phyloP scores from a whole-genome alignment of 1,140 invertebrate species.

The Apis cerana region DNA sequence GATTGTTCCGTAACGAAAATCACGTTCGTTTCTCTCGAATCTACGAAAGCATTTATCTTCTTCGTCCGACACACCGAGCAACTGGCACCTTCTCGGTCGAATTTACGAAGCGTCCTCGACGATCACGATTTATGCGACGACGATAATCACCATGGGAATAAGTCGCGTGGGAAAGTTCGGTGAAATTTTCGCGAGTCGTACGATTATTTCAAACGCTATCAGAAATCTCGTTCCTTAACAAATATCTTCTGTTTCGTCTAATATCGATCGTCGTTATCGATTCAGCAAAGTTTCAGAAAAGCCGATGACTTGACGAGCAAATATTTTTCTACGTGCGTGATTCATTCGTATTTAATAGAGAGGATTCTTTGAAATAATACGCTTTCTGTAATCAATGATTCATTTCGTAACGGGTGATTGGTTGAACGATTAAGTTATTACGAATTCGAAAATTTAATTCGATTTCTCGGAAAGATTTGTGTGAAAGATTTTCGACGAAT shows the following conservation, averaged over 20 bases:
- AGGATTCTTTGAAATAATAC: too few relatives aligned
- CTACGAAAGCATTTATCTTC: neutral
- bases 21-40: neutral
- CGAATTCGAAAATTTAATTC: neutral
- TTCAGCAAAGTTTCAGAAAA: too few relatives aligned
- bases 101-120: constrained; percentile 27
- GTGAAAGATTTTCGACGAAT: neutral
- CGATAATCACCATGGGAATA: constrained; percentile 51
- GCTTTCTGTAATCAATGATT: neutral
- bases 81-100: constrained; percentile 5
- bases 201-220: constrained; percentile 35
- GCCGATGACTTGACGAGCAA: neutral
- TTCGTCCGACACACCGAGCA: neutral
- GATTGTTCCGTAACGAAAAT: neutral
- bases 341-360: neutral
- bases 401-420: neutral
- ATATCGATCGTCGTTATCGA: too few relatives aligned
- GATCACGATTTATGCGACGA: constrained; percentile 34
- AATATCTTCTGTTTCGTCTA: too few relatives aligned
- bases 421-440: neutral
- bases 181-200: constrained; percentile 57
- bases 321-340: neutral
- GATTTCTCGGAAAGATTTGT: too few relatives aligned
- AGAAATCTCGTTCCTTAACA: constrained; percentile 37
- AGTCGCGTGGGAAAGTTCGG: constrained; percentile 60